Evolutionary conservation across 2,797 vertebrate species (phyloP).

Genomic region (Mionectes olivaceus): DNA sequence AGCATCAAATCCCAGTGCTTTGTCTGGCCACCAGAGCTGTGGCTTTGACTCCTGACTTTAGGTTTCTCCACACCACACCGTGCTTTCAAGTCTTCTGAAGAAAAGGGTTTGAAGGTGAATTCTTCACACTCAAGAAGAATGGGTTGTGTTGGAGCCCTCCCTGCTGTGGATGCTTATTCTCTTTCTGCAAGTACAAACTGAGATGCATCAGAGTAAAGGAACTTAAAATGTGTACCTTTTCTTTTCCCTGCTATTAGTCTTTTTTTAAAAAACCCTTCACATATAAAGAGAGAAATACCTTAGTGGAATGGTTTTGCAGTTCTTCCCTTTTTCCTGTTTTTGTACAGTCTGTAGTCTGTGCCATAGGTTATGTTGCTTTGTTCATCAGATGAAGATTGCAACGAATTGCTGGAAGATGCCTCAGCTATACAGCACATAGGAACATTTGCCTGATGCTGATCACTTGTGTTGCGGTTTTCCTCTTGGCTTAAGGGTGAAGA

Average conservation of each 20-base stretch:
- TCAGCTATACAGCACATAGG: background rate
- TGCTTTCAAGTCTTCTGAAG: background rate
- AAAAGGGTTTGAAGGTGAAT: background rate
- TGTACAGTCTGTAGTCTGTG: background rate
- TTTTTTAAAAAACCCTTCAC: background rate
- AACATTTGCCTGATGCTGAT: background rate
- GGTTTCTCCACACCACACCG: background rate
- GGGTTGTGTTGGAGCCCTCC: background rate
- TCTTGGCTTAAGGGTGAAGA: background rate
- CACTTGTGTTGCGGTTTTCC: background rate
- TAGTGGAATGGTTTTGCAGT: background rate
- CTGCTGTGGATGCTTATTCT: background rate
- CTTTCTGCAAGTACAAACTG: background rate
- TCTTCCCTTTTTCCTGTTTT: background rate
- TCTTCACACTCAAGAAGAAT: background rate
- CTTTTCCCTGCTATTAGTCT: background rate
- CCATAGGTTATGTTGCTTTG: background rate
- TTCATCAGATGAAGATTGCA: background rate
- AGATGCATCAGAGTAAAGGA: background rate
- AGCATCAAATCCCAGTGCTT: background rate
- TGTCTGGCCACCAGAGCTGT: background rate
- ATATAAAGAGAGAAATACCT: background rate
- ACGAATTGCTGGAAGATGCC: background rate
- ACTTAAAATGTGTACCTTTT: background rate
- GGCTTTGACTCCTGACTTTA: background rate